Evolutionary conservation across 1,140 invertebrate genomes (phyloP).

Genomic region (Mylabris phalerata): DNA sequence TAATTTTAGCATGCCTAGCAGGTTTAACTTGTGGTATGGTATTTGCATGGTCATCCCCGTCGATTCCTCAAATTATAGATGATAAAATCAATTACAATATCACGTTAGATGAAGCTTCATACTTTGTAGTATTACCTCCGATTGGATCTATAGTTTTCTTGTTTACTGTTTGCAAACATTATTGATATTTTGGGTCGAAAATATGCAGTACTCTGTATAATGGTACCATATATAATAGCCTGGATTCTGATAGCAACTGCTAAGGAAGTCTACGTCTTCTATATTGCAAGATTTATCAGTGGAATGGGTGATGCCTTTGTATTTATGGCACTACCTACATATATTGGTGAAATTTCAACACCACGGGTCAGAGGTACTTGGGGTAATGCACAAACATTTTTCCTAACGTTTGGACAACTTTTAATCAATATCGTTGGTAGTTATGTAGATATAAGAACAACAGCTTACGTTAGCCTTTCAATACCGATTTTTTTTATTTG

Average conservation of each 20-base stretch:
- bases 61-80: slow-evolving; percentile 15
- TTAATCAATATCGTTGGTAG: slow-evolving; percentile 47
- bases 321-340: slow-evolving; percentile 26
- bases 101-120: slow-evolving; percentile 19
- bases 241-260: slow-evolving; percentile 21
- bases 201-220: slow-evolving; percentile 17
- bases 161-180: slow-evolving; percentile 16
- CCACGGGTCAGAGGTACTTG: slow-evolving; percentile 27
- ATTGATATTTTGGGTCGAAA: slow-evolving; percentile 25
- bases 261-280: slow-evolving; percentile 20
- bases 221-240: slow-evolving; percentile 19
- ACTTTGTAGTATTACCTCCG: slow-evolving; percentile 23
- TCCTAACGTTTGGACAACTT: slow-evolving; percentile 47
- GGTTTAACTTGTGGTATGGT: slow-evolving; percentile 14
- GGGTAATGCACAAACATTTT: slow-evolving; percentile 44
- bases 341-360: slow-evolving; percentile 27
- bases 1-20: slow-evolving; percentile 15
- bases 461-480: slow-evolving; percentile 3
- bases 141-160: slow-evolving; percentile 14
- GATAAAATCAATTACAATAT: slow-evolving; percentile 25
- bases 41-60: slow-evolving; percentile 24
- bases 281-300: slow-evolving; percentile 20
- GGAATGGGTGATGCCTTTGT: slow-evolving; percentile 32
- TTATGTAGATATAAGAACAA: slow-evolving; percentile 25
- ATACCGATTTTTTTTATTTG: slow-evolving; percentile 7